Conservation (phyloP, 2,888 invertebrate genomes). For the Lochmaea crataegi region DNA sequence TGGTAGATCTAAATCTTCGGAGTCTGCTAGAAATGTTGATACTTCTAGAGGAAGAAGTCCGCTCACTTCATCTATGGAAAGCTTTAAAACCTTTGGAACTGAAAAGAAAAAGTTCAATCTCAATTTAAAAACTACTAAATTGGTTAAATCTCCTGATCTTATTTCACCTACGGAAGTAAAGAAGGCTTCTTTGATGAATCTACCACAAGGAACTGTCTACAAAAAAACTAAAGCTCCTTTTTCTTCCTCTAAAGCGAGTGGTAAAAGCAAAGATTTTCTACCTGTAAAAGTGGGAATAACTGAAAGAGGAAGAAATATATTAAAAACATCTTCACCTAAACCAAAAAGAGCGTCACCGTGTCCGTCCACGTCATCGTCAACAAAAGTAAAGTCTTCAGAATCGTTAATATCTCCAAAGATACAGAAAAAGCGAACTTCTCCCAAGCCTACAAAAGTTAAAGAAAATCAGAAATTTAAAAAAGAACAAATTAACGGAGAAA, state of each 20-base stretch:
- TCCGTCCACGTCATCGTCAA: slow-evolving; percentile 52
- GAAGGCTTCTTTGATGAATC: slow-evolving; percentile 55
- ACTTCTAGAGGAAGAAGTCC: slow-evolving; percentile 46
- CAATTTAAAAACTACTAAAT: slow-evolving; percentile 54
- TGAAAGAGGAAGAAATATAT: slow-evolving; percentile 57
- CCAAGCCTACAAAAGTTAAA: slow-evolving; percentile 30
- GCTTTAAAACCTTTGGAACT: slow-evolving; percentile 66
- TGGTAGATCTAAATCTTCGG: slow-evolving; percentile 44
- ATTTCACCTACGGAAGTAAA: slow-evolving; percentile 72
- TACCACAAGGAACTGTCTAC: slow-evolving; percentile 58
- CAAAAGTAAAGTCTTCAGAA: slow-evolving; percentile 55
- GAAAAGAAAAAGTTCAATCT: slow-evolving; percentile 68
- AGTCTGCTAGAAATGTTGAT: slow-evolving; percentile 41
- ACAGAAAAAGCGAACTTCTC: slow-evolving; percentile 40
- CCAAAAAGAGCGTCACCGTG: slow-evolving; percentile 48
- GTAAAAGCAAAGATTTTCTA: slow-evolving; percentile 54
- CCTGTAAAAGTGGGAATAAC: slow-evolving; percentile 65
- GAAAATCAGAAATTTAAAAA: slow-evolving; percentile 60
- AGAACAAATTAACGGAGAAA: slow-evolving; percentile 59
- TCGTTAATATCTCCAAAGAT: slow-evolving; percentile 54
- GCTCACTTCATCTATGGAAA: slow-evolving; percentile 39
- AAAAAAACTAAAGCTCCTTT: slow-evolving; percentile 64
- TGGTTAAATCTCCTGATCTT: slow-evolving; percentile 68
- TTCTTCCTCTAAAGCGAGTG: slow-evolving; percentile 58
- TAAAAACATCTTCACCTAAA: slow-evolving; percentile 48